A percentile compares a stretch with the other conserved stretches of the same genome.
Conservation (phyloP, 1,140 invertebrate species). For the Brachionus asplanchnoidis region DNA sequence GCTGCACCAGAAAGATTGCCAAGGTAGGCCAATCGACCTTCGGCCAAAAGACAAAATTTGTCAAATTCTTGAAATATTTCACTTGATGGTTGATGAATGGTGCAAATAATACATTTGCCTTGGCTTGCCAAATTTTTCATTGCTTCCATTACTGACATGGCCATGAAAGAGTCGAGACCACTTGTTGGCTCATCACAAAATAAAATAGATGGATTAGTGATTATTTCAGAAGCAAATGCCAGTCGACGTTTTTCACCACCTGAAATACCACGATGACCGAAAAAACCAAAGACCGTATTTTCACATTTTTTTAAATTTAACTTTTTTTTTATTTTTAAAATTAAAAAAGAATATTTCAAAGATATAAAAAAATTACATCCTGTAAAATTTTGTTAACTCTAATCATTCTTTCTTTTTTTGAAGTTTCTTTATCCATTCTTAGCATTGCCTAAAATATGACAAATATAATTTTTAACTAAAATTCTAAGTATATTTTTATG, state of each 20-base stretch:
- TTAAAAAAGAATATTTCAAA: not conserved
- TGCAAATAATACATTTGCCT: constrained; percentile 85
- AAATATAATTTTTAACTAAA: too few relatives aligned
- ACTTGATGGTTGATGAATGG: constrained; percentile 91
- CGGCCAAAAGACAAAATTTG: constrained; percentile 38
- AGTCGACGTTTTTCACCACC: constrained; percentile 90
- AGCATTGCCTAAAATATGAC: constrained; percentile 23
- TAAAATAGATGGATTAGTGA: constrained; percentile 87
- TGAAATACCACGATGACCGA: constrained; percentile 74
- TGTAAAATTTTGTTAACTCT: constrained; percentile 82
- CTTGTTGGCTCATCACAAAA: constrained; percentile 77
- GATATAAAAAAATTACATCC: constrained; percentile 62
- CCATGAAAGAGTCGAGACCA: constrained; percentile 74
- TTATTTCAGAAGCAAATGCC: constrained; percentile 82
- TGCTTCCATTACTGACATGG: constrained; percentile 77
- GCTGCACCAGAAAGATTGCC: constrained; percentile 45
- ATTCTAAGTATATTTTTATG: too few relatives aligned
- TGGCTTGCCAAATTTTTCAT: constrained; percentile 66
- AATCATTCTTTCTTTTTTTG: constrained; percentile 68
- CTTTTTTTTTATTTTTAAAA: not conserved
- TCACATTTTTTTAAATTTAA: constrained; percentile 37
- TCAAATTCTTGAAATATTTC: constrained; percentile 90
- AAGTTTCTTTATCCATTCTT: constrained; percentile 78
- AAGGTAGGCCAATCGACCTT: constrained; percentile 28
- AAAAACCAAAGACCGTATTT: constrained; percentile 26